Evolutionary conservation across 2,113 vertebrate genomes (phyloP).

Genomic region (Indicator indicator): DNA sequence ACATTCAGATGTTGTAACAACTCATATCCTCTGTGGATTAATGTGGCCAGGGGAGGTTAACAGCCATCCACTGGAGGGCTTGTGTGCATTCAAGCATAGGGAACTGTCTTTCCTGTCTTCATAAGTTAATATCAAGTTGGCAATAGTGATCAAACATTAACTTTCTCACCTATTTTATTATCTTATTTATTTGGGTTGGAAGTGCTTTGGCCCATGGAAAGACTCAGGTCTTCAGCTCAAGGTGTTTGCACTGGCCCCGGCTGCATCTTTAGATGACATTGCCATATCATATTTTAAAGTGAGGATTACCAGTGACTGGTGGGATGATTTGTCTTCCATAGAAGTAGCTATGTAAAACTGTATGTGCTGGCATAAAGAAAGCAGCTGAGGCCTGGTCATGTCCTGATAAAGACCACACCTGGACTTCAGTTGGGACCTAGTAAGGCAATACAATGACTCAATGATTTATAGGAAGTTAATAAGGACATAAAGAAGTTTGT

Average conservation of each 20-base stretch:
- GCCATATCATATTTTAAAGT: neutral
- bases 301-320: neutral
- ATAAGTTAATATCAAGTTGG: neutral
- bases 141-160: neutral
- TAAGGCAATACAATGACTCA: neutral
- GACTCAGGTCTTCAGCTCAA: neutral
- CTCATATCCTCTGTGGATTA: neutral
- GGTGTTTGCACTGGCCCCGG: neutral
- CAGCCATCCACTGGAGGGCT: neutral
- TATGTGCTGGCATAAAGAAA: neutral
- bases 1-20: neutral
- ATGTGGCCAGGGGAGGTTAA: accelerated
- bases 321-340: neutral
- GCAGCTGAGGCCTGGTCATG: neutral
- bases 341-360: neutral
- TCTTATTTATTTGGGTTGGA: neutral
- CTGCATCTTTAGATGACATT: neutral
- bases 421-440: neutral
- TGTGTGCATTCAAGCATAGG: neutral
- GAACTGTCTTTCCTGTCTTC: neutral
- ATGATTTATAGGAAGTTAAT: neutral
- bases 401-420: neutral
- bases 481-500: neutral
- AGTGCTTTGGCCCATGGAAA: neutral
- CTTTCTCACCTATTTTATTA: neutral